These are phyloP conservation scores for Erethizon dorsatum DNA, from an alignment of 2,797 vertebrate genomes.

Conservation along the genomic window DNA sequence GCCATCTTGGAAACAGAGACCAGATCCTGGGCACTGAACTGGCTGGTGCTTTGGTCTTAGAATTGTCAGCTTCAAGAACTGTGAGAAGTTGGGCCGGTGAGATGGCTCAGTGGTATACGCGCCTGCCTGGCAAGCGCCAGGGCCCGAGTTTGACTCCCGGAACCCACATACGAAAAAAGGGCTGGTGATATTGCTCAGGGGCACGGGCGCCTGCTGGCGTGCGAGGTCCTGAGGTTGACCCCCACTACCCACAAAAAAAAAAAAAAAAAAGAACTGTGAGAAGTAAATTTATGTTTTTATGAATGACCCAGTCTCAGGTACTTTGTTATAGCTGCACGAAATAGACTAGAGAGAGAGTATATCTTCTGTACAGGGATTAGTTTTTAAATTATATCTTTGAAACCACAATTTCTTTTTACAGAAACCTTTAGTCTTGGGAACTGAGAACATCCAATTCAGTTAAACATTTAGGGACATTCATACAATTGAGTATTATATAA, in stretches of 20 bases:
- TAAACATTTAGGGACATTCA: neutral
- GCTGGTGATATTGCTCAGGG: too few relatives aligned
- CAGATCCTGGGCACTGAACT: neutral
- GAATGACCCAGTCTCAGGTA: neutral
- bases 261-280: neutral
- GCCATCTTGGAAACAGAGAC: neutral
- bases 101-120: too few relatives aligned
- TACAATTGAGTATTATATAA: neutral
- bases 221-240: too few relatives aligned
- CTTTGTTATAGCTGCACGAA: neutral
- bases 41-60: neutral
- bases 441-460: neutral
- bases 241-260: too few relatives aligned
- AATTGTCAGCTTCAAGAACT: neutral
- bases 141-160: too few relatives aligned
- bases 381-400: conserved; percentile 13
- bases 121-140: too few relatives aligned
- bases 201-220: too few relatives aligned
- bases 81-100: too few relatives aligned
- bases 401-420: neutral
- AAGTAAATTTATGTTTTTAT: neutral
- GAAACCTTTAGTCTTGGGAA: neutral
- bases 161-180: too few relatives aligned
- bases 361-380: neutral
- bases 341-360: neutral